Percentiles rank a stretch among this genome's conserved stretches.
These are phyloP conservation scores for Pseudomyrmex dendroicus DNA, from an alignment of 1,140 invertebrate species.

Conservation along the genomic window DNA sequence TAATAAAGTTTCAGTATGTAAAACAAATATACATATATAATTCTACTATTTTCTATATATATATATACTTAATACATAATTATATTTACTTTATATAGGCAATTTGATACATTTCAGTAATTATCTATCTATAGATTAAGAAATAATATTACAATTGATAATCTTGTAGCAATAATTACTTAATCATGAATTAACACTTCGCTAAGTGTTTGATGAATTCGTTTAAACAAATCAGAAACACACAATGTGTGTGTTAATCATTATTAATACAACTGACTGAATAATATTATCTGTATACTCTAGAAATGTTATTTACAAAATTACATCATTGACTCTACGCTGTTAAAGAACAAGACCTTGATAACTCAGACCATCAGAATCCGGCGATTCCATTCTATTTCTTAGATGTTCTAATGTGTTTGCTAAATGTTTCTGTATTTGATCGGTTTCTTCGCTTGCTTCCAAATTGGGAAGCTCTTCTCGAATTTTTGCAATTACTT, in stretches of 20 bases:
- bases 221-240: constrained; percentile 15
- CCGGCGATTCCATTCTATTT: constrained; percentile 81
- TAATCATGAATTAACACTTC: background rate
- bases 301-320: constrained; percentile 75
- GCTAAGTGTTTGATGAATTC: background rate
- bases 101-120: constrained; percentile 44
- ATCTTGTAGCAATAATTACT: constrained; percentile 41
- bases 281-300: constrained; percentile 22
- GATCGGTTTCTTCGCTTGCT: constrained; percentile 97
- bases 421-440: constrained; percentile 97
- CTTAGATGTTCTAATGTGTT: constrained; percentile 93
- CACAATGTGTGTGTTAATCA: background rate
- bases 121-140: constrained; percentile 22
- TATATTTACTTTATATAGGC: constrained; percentile 40
- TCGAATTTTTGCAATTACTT: constrained; percentile 96
- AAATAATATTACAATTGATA: constrained; percentile 59
- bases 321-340: constrained; percentile 43
- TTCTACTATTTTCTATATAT: constrained; percentile 4
- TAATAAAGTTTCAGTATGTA: constrained; percentile 60
- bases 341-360: constrained; percentile 86
- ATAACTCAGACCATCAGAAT: constrained; percentile 88
- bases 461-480: constrained; percentile 97
- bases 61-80: constrained; percentile 30
- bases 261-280: background rate
- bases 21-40: constrained; percentile 65